Evolutionary conservation across 1,140 invertebrate species (phyloP).

Genomic region (Cyphomyrmex costatus): DNA sequence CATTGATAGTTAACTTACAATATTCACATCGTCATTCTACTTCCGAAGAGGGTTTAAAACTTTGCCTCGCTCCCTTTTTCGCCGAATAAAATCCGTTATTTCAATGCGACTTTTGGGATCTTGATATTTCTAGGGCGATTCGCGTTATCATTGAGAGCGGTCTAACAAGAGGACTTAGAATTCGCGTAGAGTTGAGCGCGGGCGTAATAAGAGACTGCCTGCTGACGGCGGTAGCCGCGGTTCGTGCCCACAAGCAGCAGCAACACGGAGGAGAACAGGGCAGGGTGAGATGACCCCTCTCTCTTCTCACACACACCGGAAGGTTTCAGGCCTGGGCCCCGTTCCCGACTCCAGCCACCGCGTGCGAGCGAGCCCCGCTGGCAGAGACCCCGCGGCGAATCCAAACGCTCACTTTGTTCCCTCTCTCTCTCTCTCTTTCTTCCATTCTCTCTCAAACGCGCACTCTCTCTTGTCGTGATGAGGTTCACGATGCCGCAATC

Average conservation of each 20-base stretch:
- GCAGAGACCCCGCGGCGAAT: conserved; percentile 62
- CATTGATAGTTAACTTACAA: background rate
- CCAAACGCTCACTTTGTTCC: conserved; percentile 62
- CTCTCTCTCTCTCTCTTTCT: conserved; percentile 44
- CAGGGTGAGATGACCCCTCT: conserved; percentile 70
- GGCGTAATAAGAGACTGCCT: conserved; percentile 80
- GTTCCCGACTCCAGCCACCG: conserved; percentile 13
- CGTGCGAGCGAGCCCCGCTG: conserved; percentile 51
- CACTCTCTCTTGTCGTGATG: conserved; percentile 56
- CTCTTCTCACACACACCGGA: conserved; percentile 59
- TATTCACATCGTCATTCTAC: conserved; percentile 31
- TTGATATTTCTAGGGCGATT: background rate
- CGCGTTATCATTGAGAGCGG: conserved; percentile 46
- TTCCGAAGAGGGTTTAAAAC: conserved; percentile 7
- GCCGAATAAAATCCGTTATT: conserved; percentile 7
- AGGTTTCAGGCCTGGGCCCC: conserved; percentile 12
- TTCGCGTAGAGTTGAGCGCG: conserved; percentile 79
- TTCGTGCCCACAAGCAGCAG: conserved; percentile 76
- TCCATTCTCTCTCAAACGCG: background rate
- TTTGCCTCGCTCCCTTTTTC: background rate
- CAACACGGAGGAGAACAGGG: conserved; percentile 66
- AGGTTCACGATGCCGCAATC: conserved; percentile 13
- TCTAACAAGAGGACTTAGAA: conserved; percentile 74
- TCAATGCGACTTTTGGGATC: background rate
- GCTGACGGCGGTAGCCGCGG: conserved; percentile 77